Base-by-base conservation (phyloP, 2,888 invertebrate genomes). In the Pandemis corylana region DNA sequence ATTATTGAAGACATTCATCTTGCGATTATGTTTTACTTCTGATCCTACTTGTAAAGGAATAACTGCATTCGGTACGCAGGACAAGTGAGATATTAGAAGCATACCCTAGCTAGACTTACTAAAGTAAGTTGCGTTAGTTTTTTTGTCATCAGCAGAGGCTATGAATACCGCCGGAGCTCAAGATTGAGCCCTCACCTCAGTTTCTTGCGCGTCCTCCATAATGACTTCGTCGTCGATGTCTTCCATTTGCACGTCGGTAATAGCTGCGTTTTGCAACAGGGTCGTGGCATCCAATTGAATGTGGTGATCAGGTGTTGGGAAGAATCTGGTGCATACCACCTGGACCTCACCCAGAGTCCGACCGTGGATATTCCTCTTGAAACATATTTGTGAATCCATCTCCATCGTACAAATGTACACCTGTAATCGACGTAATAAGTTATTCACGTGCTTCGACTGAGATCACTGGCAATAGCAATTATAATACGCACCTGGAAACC, bases 361-460 rank as follows among this genome's bases (percentile, higher is more conserved):
- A 78, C 97, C 96, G 88, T 99, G 99, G 74, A 97, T 96, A 90
- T 99, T 99, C 76, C 98, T 95, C 87, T 97, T 97, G 74, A 96
- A 93, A 89, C 99, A 99, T 0, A 95, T 91, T 76, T 96, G 95
- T 12, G 96, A 89, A 87, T 98, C 98, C 85, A 96, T 95, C 81
- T 98, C 97, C 95, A 99, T 95, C 86, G 98, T 98, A 83, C 97
- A 97, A 75, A 99, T 95, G 89, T 98, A 99, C 20, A 98, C 98
- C 99, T 99, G 87, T 12, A 88, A 88, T 49, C 12, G 44, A 71
- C 72, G 63, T 65, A 68, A 28, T 9, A 42, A 64, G 15, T 74
- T 28, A 69, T 59, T 62, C 13, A 42, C 65, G n/a, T 70, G 12
- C 51, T 66, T 61, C n/a, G 10, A 9, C 9, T 61, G 49, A 65